Conservation (phyloP, 2,888 invertebrate genomes). For the Eupithecia pulchellata region DNA sequence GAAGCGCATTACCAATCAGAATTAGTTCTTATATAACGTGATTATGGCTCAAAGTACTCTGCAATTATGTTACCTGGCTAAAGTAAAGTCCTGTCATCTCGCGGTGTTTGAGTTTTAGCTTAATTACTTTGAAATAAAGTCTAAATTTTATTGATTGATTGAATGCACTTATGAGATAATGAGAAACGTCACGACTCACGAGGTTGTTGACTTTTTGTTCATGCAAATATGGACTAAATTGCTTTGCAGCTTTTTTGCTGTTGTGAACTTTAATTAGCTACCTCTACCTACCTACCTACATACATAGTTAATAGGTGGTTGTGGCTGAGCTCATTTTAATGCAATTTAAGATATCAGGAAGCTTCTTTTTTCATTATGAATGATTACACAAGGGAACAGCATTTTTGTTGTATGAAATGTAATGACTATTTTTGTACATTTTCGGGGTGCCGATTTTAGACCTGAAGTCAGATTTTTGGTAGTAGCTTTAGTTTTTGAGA, state of each 20-base stretch:
- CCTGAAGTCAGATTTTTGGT: no score
- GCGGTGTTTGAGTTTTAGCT: background rate
- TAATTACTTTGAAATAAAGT: background rate
- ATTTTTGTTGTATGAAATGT: no score
- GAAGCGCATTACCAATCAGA: background rate
- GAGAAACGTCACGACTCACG: background rate
- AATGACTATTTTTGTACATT: no score
- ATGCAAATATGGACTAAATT: background rate
- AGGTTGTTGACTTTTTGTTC: background rate
- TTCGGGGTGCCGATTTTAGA: no score
- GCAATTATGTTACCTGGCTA: background rate
- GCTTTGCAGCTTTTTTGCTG: background rate
- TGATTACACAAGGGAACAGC: no score
- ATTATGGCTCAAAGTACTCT: background rate
- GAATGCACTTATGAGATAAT: background rate
- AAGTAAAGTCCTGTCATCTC: background rate
- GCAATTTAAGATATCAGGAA: conserved; percentile 5
- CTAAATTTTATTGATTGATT: background rate
- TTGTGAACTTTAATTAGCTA: background rate
- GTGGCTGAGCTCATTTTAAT: conserved; percentile 22
- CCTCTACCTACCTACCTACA: background rate
- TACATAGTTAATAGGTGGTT: background rate
- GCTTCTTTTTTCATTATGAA: background rate
- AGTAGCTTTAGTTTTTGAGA: no score
- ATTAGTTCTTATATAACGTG: background rate